Evolutionary conservation across 2,888 invertebrate genomes (phyloP), one percentile per base, ranked within the genome.

Genomic region (Ashinkailepas kermadecensis): DNA sequence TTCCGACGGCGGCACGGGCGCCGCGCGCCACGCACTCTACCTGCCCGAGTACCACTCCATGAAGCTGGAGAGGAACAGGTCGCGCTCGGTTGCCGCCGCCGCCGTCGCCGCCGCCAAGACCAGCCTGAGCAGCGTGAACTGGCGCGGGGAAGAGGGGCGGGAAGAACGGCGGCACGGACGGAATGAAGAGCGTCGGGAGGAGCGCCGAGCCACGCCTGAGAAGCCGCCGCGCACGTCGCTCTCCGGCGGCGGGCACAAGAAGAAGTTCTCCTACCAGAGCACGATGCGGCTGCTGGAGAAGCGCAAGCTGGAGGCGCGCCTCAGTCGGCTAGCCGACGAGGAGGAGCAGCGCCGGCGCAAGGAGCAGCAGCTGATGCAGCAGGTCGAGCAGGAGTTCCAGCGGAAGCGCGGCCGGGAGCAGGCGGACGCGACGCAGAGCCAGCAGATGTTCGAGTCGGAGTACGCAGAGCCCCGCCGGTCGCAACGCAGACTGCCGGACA

Each of bases 331-430:
- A 62, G 83, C 83, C 9, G 84, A 83, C 13, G 84, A 82, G 67
- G 83, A 84, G 81, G 84, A 84, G 80, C 83, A 70, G 65, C 81
- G 80, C n/a, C 79, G 84, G 23, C 25, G 18, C 11, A 57, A 67
- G 67, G 81, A 81, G 67, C 65, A 25, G 62, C 25, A 21, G 1
- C 54, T 81, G 39, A 64, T 84, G 57, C 81, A 83, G 80, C 84
- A 84, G 64, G 83, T 83, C 81, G 84, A 85, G 86, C 94, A 95
- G 86, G 95, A 95, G 87, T 95, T 95, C 87, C 94, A 95, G 87
- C 90, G 92, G 84, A 95, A 95, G 87, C 89, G 95, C 78, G 94
- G 94, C 65, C 88, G 89, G 57, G 88, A 89, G 84, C 88, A 88
- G 82, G 83, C 85, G 57, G 83, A 82, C 39, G 78, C 83, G 62